These are phyloP conservation scores for Saturnia japonica DNA, from an alignment of 2,888 invertebrate species.

Conservation along the genomic window DNA sequence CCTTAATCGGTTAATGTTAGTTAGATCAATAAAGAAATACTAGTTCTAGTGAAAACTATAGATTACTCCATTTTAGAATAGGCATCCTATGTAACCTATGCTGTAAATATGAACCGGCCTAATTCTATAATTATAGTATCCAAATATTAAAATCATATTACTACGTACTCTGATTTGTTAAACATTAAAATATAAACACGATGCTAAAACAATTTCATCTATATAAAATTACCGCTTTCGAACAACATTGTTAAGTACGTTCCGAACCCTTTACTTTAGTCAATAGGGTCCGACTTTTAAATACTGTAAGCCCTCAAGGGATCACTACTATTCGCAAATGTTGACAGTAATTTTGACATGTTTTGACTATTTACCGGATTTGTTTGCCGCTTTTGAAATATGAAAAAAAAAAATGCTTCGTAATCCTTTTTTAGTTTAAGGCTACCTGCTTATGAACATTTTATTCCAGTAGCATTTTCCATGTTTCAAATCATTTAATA, in stretches of 20 bases:
- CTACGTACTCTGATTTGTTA: too few species aligned
- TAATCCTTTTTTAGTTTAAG: constrained; percentile 52
- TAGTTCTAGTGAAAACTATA: too few species aligned
- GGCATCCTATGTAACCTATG: too few species aligned
- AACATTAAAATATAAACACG: too few species aligned
- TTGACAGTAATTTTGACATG: constrained; percentile 68
- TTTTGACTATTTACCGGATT: constrained; percentile 71
- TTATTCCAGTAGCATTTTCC: not conserved
- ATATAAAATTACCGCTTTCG: constrained; percentile 36
- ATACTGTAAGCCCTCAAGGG: constrained; percentile 58
- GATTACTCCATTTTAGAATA: too few species aligned
- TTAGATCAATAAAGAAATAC: not conserved
- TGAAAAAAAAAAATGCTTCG: constrained; percentile 49
- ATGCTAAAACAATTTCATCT: constrained; percentile 30
- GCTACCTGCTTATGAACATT: constrained; percentile 57
- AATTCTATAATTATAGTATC: too few species aligned
- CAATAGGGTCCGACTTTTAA: constrained; percentile 51
- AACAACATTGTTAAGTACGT: constrained; percentile 50
- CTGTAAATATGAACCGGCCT: too few species aligned
- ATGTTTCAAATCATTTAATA: not conserved
- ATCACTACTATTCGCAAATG: constrained; percentile 55
- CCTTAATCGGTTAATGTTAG: not conserved
- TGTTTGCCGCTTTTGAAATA: constrained; percentile 37
- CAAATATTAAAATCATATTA: too few species aligned
- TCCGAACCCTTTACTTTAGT: constrained; percentile 55